Evolutionary conservation across 2,797 vertebrate genomes (phyloP).

Genomic region (Apogon talboti): DNA sequence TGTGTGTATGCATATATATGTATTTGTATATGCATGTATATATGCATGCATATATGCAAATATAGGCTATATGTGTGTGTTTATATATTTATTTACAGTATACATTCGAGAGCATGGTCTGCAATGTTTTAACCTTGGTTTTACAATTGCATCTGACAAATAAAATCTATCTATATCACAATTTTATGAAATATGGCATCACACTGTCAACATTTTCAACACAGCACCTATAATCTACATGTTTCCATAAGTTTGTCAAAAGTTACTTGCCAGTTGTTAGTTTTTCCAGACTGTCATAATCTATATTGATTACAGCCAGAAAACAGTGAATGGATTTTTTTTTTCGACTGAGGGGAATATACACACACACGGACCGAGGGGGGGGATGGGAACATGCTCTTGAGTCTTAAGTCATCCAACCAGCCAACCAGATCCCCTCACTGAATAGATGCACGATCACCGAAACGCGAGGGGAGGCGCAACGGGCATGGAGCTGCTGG

Average conservation of each 20-base stretch:
- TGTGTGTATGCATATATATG: too few species aligned
- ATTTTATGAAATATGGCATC: neutral
- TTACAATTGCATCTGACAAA: too few species aligned
- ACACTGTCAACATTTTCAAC: neutral
- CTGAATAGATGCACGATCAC: slow-evolving; percentile 75
- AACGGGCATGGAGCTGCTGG: slow-evolving; percentile 65
- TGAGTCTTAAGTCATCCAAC: slow-evolving; percentile 72
- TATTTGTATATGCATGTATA: too few species aligned
- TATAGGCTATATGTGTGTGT: too few species aligned
- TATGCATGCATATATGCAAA: too few species aligned
- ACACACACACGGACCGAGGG: slow-evolving; percentile 7
- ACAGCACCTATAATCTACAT: neutral
- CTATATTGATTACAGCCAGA: slow-evolving; percentile 38
- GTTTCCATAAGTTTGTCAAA: neutral
- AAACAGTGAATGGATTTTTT: slow-evolving; percentile 54
- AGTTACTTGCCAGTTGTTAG: neutral
- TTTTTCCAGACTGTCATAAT: slow-evolving; percentile 15
- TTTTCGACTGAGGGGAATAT: slow-evolving; percentile 9
- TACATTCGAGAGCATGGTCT: too few species aligned
- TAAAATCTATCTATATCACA: neutral
- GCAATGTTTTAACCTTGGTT: too few species aligned
- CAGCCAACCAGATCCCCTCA: slow-evolving; percentile 80
- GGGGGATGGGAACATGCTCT: slow-evolving; percentile 57
- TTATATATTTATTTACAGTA: too few species aligned
- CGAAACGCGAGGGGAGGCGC: slow-evolving; percentile 81